phyloP scores from a whole-genome alignment of 2,113 vertebrate species.

The Saimiri boliviensis region DNA sequence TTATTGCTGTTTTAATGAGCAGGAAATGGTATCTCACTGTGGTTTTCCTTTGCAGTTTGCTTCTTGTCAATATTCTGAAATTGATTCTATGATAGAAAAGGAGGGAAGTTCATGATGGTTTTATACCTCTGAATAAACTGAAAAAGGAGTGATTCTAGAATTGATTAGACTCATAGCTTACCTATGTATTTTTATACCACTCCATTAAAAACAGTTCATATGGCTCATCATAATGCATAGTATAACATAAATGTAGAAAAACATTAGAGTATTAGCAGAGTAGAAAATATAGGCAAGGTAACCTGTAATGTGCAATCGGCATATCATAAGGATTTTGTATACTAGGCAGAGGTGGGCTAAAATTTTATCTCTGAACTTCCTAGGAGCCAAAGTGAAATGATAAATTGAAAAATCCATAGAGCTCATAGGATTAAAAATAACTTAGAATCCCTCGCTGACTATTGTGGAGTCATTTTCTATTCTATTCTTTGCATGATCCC shows the following conservation, averaged over 20 bases:
- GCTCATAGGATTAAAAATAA: neutral
- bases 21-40: neutral
- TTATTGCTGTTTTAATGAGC: neutral
- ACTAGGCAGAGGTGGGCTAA: neutral
- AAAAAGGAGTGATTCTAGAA: neutral
- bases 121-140: neutral
- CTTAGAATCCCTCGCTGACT: neutral
- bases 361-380: slow-evolving; percentile 26
- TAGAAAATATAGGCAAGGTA: neutral
- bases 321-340: neutral
- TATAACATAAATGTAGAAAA: neutral
- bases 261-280: neutral
- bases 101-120: neutral
- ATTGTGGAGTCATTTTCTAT: neutral
- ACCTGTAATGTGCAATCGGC: neutral
- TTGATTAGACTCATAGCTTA: neutral
- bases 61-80: slow-evolving; percentile 24
- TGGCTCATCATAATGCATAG: neutral
- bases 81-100: neutral
- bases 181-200: neutral
- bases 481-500: neutral
- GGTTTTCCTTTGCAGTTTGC: slow-evolving; percentile 22
- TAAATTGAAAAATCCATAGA: neutral
- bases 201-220: neutral
- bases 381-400: neutral